phyloP scores from a whole-genome alignment of 2,113 vertebrate species.

The Oriolus oriolus region DNA sequence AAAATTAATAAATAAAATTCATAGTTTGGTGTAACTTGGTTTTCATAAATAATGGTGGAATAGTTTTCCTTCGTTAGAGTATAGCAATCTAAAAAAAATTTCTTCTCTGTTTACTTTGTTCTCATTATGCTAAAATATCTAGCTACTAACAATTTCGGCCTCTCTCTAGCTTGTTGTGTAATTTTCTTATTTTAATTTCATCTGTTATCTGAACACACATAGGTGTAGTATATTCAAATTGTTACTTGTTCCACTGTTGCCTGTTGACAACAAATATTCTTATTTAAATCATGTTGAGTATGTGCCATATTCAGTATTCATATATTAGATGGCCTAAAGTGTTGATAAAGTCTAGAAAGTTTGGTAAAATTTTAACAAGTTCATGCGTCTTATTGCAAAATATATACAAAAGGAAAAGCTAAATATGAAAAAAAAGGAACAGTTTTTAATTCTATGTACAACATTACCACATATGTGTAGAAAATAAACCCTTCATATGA shows the following conservation, averaged over 20 bases:
- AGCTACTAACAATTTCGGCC: not conserved
- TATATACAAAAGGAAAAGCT: not conserved
- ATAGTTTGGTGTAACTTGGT: not conserved
- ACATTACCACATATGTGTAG: not conserved
- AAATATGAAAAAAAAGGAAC: slow-evolving; percentile 40
- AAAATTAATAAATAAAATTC: not conserved
- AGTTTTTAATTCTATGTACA: slow-evolving; percentile 61
- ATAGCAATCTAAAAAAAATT: not conserved
- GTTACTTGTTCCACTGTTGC: not conserved
- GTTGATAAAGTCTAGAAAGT: not conserved
- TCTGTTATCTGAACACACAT: not conserved
- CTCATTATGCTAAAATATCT: not conserved
- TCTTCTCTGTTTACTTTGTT: not conserved
- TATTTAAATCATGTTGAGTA: not conserved
- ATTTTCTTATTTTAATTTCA: not conserved
- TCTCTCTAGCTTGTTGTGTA: not conserved
- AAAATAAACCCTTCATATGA: slow-evolving; percentile 52
- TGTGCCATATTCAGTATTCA: not conserved
- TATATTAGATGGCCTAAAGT: not conserved
- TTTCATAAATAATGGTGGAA: not conserved
- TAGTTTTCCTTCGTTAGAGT: not conserved
- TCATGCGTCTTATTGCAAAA: not conserved
- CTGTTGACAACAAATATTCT: not conserved
- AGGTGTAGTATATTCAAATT: not conserved
- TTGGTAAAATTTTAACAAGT: not conserved